Evolutionary conservation across 23 tunicate species (phyloP), one percentile per base, ranked within the genome.

Genomic region (Halocynthia aurantium): DNA sequence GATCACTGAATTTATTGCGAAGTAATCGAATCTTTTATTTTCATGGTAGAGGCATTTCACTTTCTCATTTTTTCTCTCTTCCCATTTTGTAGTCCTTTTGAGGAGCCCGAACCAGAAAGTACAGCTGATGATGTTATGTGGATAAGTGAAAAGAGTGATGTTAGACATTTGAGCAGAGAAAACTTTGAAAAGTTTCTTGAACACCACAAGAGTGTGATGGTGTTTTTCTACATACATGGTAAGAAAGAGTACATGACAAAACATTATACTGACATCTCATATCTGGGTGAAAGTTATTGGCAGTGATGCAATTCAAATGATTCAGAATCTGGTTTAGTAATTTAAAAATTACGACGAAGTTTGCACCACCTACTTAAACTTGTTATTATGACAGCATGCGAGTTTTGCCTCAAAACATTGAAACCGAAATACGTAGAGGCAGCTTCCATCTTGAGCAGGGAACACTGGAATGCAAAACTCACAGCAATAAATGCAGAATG

Each of bases 181-280:
- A 92, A 82, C 52, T 80, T 92, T 73, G 85, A 82, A 0, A 63
- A 86, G 17, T 76, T 70, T 15, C 54, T 92, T 40, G 73, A 60
- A 49, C 68, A 79, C 52, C 62, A 92, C 80, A 55, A 78, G 8
- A 67, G 53, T 57, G 88, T 85, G 17, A 66, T 92, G 78, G 84
- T 92, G 40, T 92, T 81, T 81, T 92, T 92, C 57, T 92, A 92
- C 69, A 83, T 92, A 18, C 79, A 82, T 55, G 85, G 98, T 92
- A 77, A 72, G 11, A 31, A 31, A 31, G 44, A 31, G 44, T 31
- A 31, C 44, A 31, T 31, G 44, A 4, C 44, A 31, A 31, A 31
- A 31, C 44, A 31, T 31, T 31, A 31, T 31, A 31, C 44, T 31
- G 44, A 31, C 44, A 31, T 31, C 44, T 31, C 44, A 31, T 31